Conservation (phyloP, 1,140 invertebrate species). For the Phortica variegata region DNA sequence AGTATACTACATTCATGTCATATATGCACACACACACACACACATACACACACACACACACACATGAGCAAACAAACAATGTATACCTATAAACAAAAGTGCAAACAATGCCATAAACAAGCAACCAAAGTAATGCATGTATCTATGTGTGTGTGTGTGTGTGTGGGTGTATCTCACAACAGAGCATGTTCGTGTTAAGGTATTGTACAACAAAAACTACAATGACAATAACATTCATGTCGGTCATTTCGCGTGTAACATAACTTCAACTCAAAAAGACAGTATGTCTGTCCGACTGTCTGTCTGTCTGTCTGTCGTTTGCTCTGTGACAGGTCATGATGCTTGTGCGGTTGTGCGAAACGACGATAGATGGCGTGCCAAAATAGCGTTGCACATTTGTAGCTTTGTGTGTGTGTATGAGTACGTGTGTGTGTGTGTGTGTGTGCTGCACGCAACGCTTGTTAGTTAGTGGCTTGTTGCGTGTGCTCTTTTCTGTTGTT, state of each 20-base stretch:
- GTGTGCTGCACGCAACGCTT: slow-evolving; percentile 13
- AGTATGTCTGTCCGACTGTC: too few species aligned
- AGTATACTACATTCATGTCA: slow-evolving; percentile 1
- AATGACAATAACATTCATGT: too few species aligned
- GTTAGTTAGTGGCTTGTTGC: slow-evolving; percentile 37
- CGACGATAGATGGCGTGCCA: too few species aligned
- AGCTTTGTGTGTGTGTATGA: slow-evolving; percentile 1
- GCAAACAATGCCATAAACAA: slow-evolving; percentile 54
- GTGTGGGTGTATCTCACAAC: too few species aligned
- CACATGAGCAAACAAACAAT: slow-evolving; percentile 36
- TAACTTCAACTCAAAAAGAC: too few species aligned
- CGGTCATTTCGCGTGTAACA: too few species aligned
- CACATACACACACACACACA: slow-evolving; percentile 11
- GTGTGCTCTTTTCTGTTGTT: slow-evolving; percentile 9
- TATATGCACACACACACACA: slow-evolving; percentile 5
- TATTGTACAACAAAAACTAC: too few species aligned
- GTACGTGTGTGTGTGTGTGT: slow-evolving; percentile 7
- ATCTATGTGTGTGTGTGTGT: too few species aligned
- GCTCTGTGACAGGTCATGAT: too few species aligned
- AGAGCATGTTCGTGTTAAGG: background rate
- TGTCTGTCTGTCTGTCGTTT: too few species aligned
- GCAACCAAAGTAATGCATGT: slow-evolving; percentile 1
- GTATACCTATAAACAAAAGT: slow-evolving; percentile 54
- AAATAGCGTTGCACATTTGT: too few species aligned
- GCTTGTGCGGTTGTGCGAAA: too few species aligned